Conservation (phyloP, 1,140 invertebrate genomes). For the Euura saliciscinereae region DNA sequence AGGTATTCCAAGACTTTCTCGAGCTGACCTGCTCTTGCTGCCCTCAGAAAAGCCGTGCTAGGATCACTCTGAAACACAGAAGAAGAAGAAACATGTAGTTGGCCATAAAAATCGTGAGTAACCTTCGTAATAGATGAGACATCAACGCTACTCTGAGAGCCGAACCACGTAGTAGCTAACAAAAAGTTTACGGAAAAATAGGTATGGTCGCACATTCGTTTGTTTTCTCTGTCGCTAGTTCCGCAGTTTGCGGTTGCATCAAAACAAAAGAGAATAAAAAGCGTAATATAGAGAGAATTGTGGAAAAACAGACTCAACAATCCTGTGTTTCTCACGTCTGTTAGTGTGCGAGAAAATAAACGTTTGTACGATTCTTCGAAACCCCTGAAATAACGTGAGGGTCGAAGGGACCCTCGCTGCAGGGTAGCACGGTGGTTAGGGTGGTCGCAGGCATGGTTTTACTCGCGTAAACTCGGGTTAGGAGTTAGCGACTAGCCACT, state of each 20-base stretch:
- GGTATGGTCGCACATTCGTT: no score
- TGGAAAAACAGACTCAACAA: no score
- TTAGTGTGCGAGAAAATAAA: not conserved
- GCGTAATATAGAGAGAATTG: no score
- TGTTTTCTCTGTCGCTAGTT: no score
- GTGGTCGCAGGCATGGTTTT: not conserved
- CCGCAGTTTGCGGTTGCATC: no score
- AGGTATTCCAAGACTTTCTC: conserved; percentile 95
- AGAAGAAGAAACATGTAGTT: conserved; percentile 31
- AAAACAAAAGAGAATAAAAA: no score
- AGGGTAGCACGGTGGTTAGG: not conserved
- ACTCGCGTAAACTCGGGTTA: not conserved
- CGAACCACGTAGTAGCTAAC: no score
- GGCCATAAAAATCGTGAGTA: not conserved
- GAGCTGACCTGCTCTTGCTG: conserved; percentile 94
- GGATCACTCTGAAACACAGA: conserved; percentile 75
- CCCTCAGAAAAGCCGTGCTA: conserved; percentile 86
- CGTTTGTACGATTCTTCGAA: not conserved
- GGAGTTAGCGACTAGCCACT: not conserved
- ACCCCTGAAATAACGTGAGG: not conserved
- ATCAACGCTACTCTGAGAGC: not conserved
- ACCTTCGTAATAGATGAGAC: not conserved
- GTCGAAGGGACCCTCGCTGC: not conserved
- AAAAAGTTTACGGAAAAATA: no score
- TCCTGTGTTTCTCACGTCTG: no score